phyloP scores from a whole-genome alignment of 2,888 invertebrate species.

The Acrobeloides nanus region DNA sequence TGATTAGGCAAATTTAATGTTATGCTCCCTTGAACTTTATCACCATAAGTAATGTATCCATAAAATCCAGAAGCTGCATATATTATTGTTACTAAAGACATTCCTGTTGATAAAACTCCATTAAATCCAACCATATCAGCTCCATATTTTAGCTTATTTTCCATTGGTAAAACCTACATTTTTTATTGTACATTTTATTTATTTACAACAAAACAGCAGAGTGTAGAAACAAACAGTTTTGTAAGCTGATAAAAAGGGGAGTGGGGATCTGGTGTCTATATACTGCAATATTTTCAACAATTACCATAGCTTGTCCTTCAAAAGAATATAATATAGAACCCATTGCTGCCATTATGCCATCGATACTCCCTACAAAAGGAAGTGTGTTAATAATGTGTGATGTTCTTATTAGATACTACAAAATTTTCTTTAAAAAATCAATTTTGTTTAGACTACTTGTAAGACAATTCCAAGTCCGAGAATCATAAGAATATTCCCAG shows the following conservation, averaged over 20 bases:
- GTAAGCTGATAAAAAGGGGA: too few species aligned
- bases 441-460: too few species aligned
- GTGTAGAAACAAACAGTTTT: too few species aligned
- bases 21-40: slow-evolving; percentile 72
- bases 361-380: too few species aligned
- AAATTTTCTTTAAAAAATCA: too few species aligned
- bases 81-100: slow-evolving; percentile 74
- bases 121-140: slow-evolving; percentile 75
- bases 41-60: slow-evolving; percentile 81
- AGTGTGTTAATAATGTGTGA: too few species aligned
- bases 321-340: slow-evolving; percentile 49
- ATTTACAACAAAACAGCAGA: too few species aligned
- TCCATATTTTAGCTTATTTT: slow-evolving; percentile 83
- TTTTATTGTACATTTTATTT: too few species aligned
- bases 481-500: slow-evolving; percentile 45
- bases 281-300: too few species aligned
- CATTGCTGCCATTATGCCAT: slow-evolving; percentile 38
- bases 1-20: slow-evolving; percentile 71
- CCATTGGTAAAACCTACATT: slow-evolving; percentile 78
- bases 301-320: slow-evolving; percentile 50
- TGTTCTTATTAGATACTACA: too few species aligned
- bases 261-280: too few species aligned
- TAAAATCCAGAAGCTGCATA: slow-evolving; percentile 85
- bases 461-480: slow-evolving; percentile 37
- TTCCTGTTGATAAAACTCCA: slow-evolving; percentile 79